Evolutionary conservation across 1,140 invertebrate species (phyloP), one percentile per base, ranked within the genome.

Genomic region (Acromyrmex charruanus): DNA sequence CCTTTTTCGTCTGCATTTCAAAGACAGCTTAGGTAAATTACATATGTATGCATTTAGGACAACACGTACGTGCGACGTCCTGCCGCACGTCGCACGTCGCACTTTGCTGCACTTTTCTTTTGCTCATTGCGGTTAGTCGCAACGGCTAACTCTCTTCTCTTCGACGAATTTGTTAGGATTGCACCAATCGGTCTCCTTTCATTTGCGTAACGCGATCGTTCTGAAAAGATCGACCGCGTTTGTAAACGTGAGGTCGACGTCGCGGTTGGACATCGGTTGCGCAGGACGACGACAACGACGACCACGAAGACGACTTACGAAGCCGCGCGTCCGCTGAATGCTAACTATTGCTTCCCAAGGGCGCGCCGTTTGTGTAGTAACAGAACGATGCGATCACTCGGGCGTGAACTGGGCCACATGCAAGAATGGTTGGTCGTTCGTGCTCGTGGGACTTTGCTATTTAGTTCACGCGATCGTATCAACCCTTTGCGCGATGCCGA

Each of bases 201-300:
- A 55, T 55, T 90, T 89, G 84, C 85, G 89, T 53, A 90, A 89
- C 49, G 44, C 89, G 88, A 93, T 93, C 91, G 91, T 93, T 93
- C 90, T 87, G 69, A 91, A 89, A 91, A 91, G 89, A 93, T 93
- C 91, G 89, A 31, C 86, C 91, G 80, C 87, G 77, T 81, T 86
- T 80, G 90, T 65, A 77, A 65, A 87, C 89, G 87, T 88, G 90
- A 93, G 90, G 92, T 91, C 92, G 91, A 61, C 65, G 87, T 91
- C 91, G 87, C 90, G 63, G 65, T 66, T 55, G 86, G 18, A 77
- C 75, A 44, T 49, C 55, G 77, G 35, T 88, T 88, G 87, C 87
- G 82, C 79, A 79, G 79, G 69, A 85, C 35, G 61, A 71, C 75
- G 66, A 69, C 25, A 12, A 58, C 39, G 55, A 77, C 59, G 14